Evolutionary conservation across 2,113 vertebrate species (phyloP).

Genomic region (Silurus meridionalis): DNA sequence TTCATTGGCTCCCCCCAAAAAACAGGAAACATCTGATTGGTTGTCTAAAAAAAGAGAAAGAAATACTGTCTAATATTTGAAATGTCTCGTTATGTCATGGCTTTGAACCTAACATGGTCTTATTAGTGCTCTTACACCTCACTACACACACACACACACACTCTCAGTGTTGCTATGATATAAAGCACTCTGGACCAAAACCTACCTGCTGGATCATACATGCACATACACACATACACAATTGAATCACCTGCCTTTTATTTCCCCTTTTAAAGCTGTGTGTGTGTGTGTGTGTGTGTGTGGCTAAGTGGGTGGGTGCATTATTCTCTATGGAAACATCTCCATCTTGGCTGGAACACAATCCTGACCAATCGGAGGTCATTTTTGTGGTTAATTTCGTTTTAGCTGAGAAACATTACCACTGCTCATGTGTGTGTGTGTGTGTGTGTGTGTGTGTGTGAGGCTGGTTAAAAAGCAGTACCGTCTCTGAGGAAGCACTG

Average conservation of each 20-base stretch:
- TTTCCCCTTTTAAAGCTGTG: neutral
- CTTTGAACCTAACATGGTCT: neutral
- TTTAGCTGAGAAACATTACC: neutral
- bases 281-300: neutral
- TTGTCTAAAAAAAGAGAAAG: neutral
- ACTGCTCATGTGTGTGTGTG: neutral
- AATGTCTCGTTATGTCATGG: neutral
- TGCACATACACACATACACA: neutral
- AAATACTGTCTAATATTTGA: conserved; percentile 1
- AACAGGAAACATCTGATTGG: conserved; percentile 12
- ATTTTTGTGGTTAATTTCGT: neutral
- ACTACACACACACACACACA: conserved; percentile 28
- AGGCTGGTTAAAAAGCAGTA: neutral
- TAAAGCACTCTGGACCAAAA: conserved; percentile 40
- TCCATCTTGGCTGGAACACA: neutral
- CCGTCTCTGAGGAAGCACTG: neutral
- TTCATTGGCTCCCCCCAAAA: conserved; percentile 40
- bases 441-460: no score
- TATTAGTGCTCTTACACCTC: neutral
- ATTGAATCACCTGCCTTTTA: conserved; percentile 1
- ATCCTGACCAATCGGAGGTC: neutral
- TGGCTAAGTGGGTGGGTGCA: neutral
- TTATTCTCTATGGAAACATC: conserved; percentile 5
- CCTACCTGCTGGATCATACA: conserved; percentile 25
- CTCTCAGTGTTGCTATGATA: conserved; percentile 24